phyloP scores from a whole-genome alignment of 2,888 invertebrate genomes.

The Dynastes tityus region DNA sequence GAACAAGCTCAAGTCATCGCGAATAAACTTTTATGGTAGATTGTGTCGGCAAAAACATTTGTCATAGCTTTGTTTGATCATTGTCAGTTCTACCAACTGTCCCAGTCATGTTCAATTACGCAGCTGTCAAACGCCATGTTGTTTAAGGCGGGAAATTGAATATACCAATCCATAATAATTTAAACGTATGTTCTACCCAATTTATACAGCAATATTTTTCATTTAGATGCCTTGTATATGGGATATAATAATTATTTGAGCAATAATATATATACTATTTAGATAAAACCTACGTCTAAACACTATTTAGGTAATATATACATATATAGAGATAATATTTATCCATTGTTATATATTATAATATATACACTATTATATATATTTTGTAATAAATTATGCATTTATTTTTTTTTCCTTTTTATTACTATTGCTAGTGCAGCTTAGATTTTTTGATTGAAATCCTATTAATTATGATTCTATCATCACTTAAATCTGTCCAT shows the following conservation, averaged over 20 bases:
- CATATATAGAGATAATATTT: conserved; percentile 30
- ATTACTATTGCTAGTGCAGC: background rate
- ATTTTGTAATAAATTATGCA: conserved; percentile 47
- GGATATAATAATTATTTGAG: conserved; percentile 27
- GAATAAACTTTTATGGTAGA: no score
- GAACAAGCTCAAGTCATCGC: no score
- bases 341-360: conserved; percentile 31
- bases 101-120: no score
- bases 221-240: conserved; percentile 5
- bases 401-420: conserved; percentile 25
- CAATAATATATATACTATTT: conserved; percentile 17
- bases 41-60: no score
- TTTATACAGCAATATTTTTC: background rate
- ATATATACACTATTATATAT: conserved; percentile 34
- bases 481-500: background rate
- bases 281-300: no score
- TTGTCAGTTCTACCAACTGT: no score
- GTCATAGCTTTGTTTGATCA: no score
- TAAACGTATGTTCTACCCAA: no score
- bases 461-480: background rate
- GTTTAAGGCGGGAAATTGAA: no score
- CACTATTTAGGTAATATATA: no score
- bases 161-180: no score
- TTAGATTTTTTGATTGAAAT: background rate
- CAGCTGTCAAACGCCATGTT: no score